Base-by-base conservation (phyloP, 2,797 vertebrate genomes). In the Malurus leucopterus region DNA sequence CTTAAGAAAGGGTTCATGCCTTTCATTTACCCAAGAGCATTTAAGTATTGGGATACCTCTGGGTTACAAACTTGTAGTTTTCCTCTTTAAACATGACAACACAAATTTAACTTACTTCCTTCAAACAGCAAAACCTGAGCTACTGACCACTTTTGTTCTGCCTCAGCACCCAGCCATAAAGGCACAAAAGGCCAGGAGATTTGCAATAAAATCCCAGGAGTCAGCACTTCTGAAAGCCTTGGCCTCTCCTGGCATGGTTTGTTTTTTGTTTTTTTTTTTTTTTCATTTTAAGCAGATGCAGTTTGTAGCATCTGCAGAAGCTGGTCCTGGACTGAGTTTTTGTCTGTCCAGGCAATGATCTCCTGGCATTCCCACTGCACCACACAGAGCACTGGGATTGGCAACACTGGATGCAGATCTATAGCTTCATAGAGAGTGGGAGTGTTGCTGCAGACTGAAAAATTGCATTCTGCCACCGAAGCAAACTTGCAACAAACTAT, bases 381-480 rank as follows among this genome's bases (percentile, higher is more conserved):
- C 9, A 0, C 34, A 46, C 14, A 7, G 46, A 76, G 59, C 61
- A n/a, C 55, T 70, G 10, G 40, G 21, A 27, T 6, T 34, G 43
- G 58, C 80, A 59, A 22, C 29, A 2, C 46, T 19, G 32, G 74
- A 63, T 57, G 61, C 76, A 61, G 50, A 63, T 77, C 80, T 62
- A 29, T 29, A 61, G 67, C 64, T 73, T 41, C 36, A 51, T 9
- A 41, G 21, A 38, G 74, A 73, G 77, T 54, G 57, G 77, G 83
- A 84, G 83, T 18, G 30, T 13, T 92, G 50, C 83, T 81, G 80
- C 87, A 95, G 71, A n/a, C 40, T 53, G 63, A 85, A 84, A 61
- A 91, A 78, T 36, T 51, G 64, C 61, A 15, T 64, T 63, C 85
- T 88, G 82, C 59, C 64, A 78, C 53, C 0, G 0, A 86, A 91